Evolutionary conservation across 2,888 invertebrate species (phyloP).

Genomic region (Zaprionus lineosus): DNA sequence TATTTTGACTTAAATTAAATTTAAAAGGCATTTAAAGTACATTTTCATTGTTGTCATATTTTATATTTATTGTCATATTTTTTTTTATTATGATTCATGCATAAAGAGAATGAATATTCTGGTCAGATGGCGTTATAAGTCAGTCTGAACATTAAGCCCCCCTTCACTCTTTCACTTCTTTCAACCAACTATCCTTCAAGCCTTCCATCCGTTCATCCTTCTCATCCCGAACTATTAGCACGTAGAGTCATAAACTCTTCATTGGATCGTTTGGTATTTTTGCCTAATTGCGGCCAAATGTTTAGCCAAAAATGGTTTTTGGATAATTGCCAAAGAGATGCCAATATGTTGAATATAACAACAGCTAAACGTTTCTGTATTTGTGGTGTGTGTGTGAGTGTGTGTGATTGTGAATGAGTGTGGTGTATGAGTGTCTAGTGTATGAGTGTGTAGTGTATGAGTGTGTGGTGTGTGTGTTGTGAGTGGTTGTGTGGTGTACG

Average conservation of each 20-base stretch:
- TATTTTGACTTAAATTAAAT: no score
- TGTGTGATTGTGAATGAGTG: neutral
- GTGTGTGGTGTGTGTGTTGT: constrained; percentile 16
- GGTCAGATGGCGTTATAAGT: no score
- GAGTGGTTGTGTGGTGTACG: constrained; percentile 41
- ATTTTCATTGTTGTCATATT: no score
- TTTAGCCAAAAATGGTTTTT: constrained; percentile 56
- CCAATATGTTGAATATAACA: constrained; percentile 19
- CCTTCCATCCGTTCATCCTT: no score
- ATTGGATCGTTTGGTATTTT: constrained; percentile 38
- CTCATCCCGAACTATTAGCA: constrained; percentile 35
- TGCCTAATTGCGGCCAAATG: constrained; percentile 55
- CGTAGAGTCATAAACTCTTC: constrained; percentile 33
- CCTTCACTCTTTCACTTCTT: no score
- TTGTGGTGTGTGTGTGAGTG: constrained; percentile 5
- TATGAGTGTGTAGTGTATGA: constrained; percentile 9
- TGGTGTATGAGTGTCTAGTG: constrained; percentile 12
- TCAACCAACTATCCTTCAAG: no score
- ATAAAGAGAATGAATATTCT: no score
- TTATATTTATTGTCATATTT: no score
- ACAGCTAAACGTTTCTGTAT: constrained; percentile 1
- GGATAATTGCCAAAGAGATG: constrained; percentile 56
- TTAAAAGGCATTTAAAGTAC: no score
- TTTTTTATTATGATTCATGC: no score
- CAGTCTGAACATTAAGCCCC: no score